Percentiles rank a stretch among this genome's conserved stretches.
Evolutionary conservation across 2,888 invertebrate species (phyloP).

Genomic region (Platypus cylindrus): DNA sequence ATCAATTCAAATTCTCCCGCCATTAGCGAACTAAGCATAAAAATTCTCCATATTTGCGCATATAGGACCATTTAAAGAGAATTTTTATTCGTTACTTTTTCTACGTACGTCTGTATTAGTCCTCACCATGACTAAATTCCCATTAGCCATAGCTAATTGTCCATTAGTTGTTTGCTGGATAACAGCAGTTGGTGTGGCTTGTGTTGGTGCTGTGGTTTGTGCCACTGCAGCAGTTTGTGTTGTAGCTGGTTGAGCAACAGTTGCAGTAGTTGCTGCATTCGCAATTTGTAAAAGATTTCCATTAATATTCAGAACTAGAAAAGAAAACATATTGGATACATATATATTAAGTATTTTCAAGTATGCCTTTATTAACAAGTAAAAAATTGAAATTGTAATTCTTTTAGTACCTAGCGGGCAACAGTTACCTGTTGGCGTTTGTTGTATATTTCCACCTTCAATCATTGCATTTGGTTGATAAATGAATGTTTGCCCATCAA

Average conservation of each 20-base stretch:
- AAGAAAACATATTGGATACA: slow-evolving; percentile 14
- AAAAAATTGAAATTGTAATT: slow-evolving; percentile 1
- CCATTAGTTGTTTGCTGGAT: slow-evolving; percentile 34
- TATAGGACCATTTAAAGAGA: too few species aligned
- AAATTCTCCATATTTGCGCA: too few species aligned
- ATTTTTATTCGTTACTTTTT: too few species aligned
- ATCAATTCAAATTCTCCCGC: too few species aligned
- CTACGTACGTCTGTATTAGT: slow-evolving; percentile 31
- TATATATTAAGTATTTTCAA: too few species aligned
- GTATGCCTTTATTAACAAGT: slow-evolving; percentile 1
- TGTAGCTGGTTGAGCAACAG: slow-evolving; percentile 25
- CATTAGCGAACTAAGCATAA: too few species aligned
- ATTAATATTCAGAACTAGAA: slow-evolving; percentile 62
- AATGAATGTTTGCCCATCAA: slow-evolving; percentile 86
- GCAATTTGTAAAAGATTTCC: slow-evolving; percentile 63
- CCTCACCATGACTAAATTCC: slow-evolving; percentile 67
- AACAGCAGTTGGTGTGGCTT: slow-evolving; percentile 34
- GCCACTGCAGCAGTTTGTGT: slow-evolving; percentile 25
- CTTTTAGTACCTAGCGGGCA: background rate
- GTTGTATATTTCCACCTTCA: slow-evolving; percentile 41
- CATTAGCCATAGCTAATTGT: slow-evolving; percentile 48
- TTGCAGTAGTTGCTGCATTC: slow-evolving; percentile 30
- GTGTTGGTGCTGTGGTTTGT: slow-evolving; percentile 30
- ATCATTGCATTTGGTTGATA: slow-evolving; percentile 66
- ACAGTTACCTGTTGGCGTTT: slow-evolving; percentile 41